These are phyloP conservation scores for Cheilosia soror DNA, from an alignment of 2,888 invertebrate species.

Conservation along the genomic window DNA sequence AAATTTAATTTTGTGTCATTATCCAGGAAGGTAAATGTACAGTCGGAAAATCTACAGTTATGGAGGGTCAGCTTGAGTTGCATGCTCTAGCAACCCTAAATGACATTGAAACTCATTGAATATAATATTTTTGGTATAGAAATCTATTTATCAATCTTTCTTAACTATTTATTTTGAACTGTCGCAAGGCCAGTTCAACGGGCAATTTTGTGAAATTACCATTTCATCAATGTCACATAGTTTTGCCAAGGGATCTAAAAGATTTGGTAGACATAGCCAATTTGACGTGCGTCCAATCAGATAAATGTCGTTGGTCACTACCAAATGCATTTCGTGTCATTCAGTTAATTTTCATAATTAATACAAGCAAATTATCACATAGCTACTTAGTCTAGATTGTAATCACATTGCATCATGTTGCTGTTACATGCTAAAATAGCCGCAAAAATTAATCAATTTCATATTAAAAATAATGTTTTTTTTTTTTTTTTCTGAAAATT, in stretches of 20 bases:
- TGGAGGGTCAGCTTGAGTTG: no score
- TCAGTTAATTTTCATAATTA: neutral
- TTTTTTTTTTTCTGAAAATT: neutral
- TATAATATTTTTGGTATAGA: no score
- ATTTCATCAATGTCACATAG: neutral
- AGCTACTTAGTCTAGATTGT: neutral
- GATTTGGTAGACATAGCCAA: neutral
- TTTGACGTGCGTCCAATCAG: constrained; percentile 10
- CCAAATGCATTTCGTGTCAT: constrained; percentile 4
- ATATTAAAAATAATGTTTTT: neutral
- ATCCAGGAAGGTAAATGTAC: no score
- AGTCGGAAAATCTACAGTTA: no score
- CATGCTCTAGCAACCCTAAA: no score
- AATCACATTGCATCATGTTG: neutral
- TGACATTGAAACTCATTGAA: no score
- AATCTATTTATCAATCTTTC: no score
- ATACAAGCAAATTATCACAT: constrained; percentile 2
- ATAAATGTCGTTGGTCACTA: neutral
- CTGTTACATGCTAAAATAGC: neutral
- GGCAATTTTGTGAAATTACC: no score
- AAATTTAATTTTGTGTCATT: no score
- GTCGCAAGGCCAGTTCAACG: no score
- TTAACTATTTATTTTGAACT: no score
- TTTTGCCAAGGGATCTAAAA: neutral
- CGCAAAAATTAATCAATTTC: neutral